Base-by-base conservation (phyloP, 2,113 vertebrate genomes). In the Stigmatopora nigra region DNA sequence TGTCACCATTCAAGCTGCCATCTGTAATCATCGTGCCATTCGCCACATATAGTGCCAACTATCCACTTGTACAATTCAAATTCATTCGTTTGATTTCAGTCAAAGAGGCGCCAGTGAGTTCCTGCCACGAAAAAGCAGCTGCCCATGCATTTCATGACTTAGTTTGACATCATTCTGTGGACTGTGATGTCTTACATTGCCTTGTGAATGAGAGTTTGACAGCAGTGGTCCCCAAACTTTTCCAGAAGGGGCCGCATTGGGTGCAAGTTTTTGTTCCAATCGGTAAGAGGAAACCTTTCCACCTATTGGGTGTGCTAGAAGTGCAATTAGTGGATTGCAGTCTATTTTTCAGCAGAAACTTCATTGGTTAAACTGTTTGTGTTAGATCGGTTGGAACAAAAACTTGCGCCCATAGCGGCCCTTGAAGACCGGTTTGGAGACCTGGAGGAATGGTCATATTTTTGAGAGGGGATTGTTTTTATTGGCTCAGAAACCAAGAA, bases 121-220 rank as follows among this genome's bases (percentile, higher is more conserved):
- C 58, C 58, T 61, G 59, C 58, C 14, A 38, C 58, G 44, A 11
- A 61, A 61, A 61, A 44, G 41, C 19, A 25, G 36, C 58, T 41
- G 36, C 58, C 12, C 35, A 19, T n/a, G 36, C 55, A 9, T 59
- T 44, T 45, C 38, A 61, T 19, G 59, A 61, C 38, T 61, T 11
- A 45, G 41, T 61, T 20, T 61, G 19, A 22, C 59, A 15, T 45
- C 41, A 15, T 45, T 45, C n/a, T 46, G 38, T 5, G 16, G n/a
- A 19, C 5, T 41, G 57, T 16, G 22, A 16, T 17, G 19, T 36
- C 17, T 19, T 12, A n/a, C 58, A 17, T 60, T n/a, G 58, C 25
- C 36, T 41, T 60, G 36, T 61, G 59, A 61, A 61, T 61, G n/a
- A 22, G 22, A 22, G 59, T 22, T 61, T 61, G 44, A 45, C 36